Evolutionary conservation across 2,797 vertebrate species (phyloP).

Genomic region (Ptychobarbus kaznakovi): DNA sequence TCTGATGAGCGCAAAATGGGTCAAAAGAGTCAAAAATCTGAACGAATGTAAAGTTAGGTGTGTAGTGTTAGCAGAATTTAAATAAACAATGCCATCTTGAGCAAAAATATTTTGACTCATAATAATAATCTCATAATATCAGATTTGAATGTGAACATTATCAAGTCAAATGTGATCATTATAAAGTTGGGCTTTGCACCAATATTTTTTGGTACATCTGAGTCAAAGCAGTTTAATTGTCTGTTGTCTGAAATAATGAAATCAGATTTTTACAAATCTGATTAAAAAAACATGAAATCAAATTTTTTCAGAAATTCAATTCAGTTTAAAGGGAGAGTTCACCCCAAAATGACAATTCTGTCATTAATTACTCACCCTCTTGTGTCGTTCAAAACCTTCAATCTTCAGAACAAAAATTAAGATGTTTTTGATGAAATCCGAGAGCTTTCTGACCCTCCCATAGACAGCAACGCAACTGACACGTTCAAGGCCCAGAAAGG

Average conservation of each 20-base stretch:
- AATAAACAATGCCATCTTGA: not conserved
- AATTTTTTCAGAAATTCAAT: not conserved
- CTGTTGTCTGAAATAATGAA: not conserved
- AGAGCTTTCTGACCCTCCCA: not conserved
- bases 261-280: not conserved
- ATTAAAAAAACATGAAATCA: not conserved
- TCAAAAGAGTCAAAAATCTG: not conserved
- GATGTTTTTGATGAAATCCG: not conserved
- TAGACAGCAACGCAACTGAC: not conserved
- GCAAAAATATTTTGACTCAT: not conserved
- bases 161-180: conserved; percentile 17
- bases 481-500: not conserved
- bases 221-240: not conserved
- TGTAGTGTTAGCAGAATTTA: not conserved
- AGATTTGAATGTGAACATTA: conserved; percentile 13
- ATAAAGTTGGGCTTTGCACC: not conserved
- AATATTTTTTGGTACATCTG: not conserved
- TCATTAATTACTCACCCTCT: not conserved
- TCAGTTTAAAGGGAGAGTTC: not conserved
- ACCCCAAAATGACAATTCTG: not conserved
- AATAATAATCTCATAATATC: not conserved
- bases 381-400: not conserved
- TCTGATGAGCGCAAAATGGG: not conserved
- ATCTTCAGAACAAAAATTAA: not conserved
- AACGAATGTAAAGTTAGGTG: not conserved